Base-by-base conservation (phyloP, 2,888 invertebrate genomes). In the Tetramorium bicarinatum region DNA sequence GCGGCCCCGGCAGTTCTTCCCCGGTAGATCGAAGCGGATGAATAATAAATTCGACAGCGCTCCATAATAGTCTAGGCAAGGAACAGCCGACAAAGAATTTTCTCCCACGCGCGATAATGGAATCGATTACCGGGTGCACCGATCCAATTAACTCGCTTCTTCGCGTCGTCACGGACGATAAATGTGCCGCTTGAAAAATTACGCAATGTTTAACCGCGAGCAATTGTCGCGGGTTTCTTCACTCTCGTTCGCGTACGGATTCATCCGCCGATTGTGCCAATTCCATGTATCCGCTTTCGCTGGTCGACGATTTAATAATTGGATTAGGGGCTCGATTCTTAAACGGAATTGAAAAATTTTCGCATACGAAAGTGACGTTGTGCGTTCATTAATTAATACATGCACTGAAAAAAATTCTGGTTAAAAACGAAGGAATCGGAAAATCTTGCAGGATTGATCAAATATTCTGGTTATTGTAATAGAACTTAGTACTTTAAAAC, bases 71-170 rank as follows among this genome's bases (percentile, higher is more conserved):
- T n/a, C 56, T 47, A 41, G n/a, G 3, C n/a, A 49, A 59, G 38
- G 47, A 34, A 47, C 18, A 47, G 21, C 47, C 59, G 56, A 29
- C 44, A 2, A n/a, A 11, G 54, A 41, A 54, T 67, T 59, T 59
- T 79, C 71, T 79, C 59, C 25, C 59, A 59, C 59, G 59, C 34
- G 59, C 47, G 59, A 72, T 79, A 67, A 82, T 59, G 79, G 67
- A 52, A 84, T 85, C 87, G 87, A 80, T 47, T 49, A 84, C 81
- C 54, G 21, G 49, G n/a, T 61, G 61, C 66, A 64, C 66, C 76
- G 59, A 87, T 88, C 82, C 85, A 85, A 83, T 88, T 88, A 88
- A 71, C 47, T 25, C n/a, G 62, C 59, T 74, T 21, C 72, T 85
- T 82, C n/a, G 72, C 77, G 41, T 62, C 34, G 49, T 56, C 47